Base-by-base conservation (phyloP, 1,140 invertebrate species). In the Papilio polyxenes region DNA sequence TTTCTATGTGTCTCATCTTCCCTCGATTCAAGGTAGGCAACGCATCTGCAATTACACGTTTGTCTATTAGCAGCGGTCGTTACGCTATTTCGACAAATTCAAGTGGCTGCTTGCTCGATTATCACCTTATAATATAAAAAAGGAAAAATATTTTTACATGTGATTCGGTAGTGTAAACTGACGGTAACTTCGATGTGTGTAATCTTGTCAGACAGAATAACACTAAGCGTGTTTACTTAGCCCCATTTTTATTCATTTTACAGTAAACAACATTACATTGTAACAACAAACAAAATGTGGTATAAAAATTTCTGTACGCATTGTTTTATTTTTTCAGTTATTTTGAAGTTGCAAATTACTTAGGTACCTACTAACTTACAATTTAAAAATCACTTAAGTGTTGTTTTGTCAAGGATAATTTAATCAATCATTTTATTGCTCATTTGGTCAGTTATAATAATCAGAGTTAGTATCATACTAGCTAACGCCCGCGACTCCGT, bases 181-280 rank as follows among this genome's bases (percentile, higher is more conserved):
- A 59, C 8, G 13, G 49, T 51, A 3, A 59, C 56, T 59, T 59
- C 2, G 17, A 59, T 59, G 17, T 59, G n/a, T 59, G n/a, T 59
- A 59, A 59, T 59, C 56, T 59, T 59, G 56, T 59, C 56, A 59
- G 56, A 59, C 56, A 59, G 56, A 20, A 51, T 51, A 51, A 59
- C 56, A 59, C 17, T 59, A 59, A 59, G 56, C 56, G 17, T 59
- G 56, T 59, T 59, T 59, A 59, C 56, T 59, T 59, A n/a, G 3
- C 56, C 56, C 56, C 56, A 59, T 59, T 59, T 59, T n/a, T 59
- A 59, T 51, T 9, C 49, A 51, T 59, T 20, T 59, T 20, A 59
- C 56, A 9, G 56, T 59, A 59, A 59, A 59, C 56, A 59, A 59
- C 56, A 59, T 59, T 59, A 59, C 56, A 59, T 20, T n/a, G n/a